Evolutionary conservation across 2,888 invertebrate genomes (phyloP).

Genomic region (Pasiphila rectangulata): DNA sequence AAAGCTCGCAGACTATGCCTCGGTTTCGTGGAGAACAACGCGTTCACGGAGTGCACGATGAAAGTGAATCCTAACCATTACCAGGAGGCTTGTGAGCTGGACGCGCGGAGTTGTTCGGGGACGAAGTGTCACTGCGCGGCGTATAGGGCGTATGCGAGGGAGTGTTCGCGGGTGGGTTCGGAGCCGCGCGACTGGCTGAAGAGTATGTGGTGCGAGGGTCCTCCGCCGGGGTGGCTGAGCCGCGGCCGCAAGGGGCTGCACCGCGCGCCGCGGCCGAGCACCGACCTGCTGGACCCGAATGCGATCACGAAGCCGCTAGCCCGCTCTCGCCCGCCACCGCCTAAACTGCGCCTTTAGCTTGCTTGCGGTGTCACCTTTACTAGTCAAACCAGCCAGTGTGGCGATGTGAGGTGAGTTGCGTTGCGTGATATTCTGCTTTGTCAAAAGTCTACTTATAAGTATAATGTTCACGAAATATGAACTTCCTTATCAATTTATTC

Average conservation of each 20-base stretch:
- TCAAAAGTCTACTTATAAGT: too few species aligned
- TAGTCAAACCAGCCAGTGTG: conserved; percentile 75
- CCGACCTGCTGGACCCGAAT: conserved; percentile 50
- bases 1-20: conserved; percentile 75
- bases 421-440: not conserved
- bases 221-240: conserved; percentile 61
- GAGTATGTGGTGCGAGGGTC: conserved; percentile 83
- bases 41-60: conserved; percentile 89
- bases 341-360: conserved; percentile 62
- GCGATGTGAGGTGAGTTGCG: conserved; percentile 64
- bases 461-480: too few species aligned
- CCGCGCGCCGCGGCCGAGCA: conserved; percentile 33
- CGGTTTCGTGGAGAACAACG: conserved; percentile 72
- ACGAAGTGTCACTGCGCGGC: conserved; percentile 93
- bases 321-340: conserved; percentile 70
- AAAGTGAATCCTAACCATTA: conserved; percentile 91
- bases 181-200: conserved; percentile 86
- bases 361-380: conserved; percentile 55
- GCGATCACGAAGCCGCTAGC: conserved; percentile 57
- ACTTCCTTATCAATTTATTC: too few species aligned
- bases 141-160: conserved; percentile 92
- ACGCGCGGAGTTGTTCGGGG: conserved; percentile 93
- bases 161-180: conserved; percentile 90
- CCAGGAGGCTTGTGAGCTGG: conserved; percentile 91
- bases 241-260: conserved; percentile 49